Conservation (phyloP, 2,113 vertebrate species). For the Sylvicapra grimmia region DNA sequence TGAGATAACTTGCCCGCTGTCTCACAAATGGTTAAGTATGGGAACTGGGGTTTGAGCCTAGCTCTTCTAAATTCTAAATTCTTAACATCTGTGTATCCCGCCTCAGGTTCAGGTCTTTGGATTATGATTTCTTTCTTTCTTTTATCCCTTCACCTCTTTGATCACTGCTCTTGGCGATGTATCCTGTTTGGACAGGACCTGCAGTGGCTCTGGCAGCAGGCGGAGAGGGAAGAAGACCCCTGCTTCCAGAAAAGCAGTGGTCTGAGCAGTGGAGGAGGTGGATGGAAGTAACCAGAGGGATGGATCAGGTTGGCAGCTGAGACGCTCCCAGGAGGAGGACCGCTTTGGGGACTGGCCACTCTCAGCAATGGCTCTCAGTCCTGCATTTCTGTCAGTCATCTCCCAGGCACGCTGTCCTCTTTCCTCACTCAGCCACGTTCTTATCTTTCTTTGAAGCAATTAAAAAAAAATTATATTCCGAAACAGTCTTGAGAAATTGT, state of each 20-base stretch:
- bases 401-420: neutral
- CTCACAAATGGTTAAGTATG: neutral
- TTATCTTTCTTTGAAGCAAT: slow-evolving; percentile 8
- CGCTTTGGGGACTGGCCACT: neutral
- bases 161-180: neutral
- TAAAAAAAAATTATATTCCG: neutral
- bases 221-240: neutral
- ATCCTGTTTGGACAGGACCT: neutral
- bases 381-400: neutral
- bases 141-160: neutral
- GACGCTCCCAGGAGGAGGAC: neutral
- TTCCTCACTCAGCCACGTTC: neutral
- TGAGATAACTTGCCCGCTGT: neutral
- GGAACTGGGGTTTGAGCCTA: neutral
- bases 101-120: neutral
- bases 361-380: too few species aligned
- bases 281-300: neutral
- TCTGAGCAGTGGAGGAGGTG: neutral
- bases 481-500: slow-evolving; percentile 18
- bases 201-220: neutral
- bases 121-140: neutral
- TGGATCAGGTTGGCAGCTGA: neutral
- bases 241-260: neutral
- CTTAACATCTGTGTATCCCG: neutral
- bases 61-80: neutral